Base-by-base conservation (phyloP, 2,888 invertebrate species). In the Trachelus iudaicus region DNA sequence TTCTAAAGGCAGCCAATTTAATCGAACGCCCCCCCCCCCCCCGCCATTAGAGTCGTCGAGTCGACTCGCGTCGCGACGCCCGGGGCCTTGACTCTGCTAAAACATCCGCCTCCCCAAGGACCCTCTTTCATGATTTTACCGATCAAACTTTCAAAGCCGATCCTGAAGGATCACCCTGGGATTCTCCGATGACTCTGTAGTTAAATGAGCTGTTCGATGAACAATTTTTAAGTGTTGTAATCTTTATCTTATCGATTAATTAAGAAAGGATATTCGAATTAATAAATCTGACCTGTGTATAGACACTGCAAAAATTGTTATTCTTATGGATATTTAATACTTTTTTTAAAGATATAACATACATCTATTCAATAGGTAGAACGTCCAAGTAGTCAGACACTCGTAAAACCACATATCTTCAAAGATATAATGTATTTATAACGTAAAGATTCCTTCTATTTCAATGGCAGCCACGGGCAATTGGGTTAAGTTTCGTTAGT, bases 21-120 rank as follows among this genome's bases (percentile, higher is more conserved):
- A 71, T 34, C 33, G 34, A 34, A 71, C 33, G 71, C n/a, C 35
- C 69, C 35, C 12, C 35, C 12, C 35, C 35, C 35, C 73, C 13
- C 34, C 11, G 73, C 71, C 73, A 37, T 77, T 75, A 77, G 37
- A 56, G 34, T 73, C 77, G 31, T 31, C 12, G 31, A 71, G 33
- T 71, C 71, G 71, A 1, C 56, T 23, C 56, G 56, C 56, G 56
- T 56, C 56, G 56, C 56, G 56, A 56, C 56, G 56, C 56, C 23
- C 23, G 23, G 9, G 23, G 23, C 23, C 56, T 56, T 23, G 56
- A 56, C 56, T 56, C 56, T 56, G 56, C 56, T 56, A 9, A 56
- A 56, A 56, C 56, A 23, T 56, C 2, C 56, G 9, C 56, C 23
- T 56, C 56, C 56, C 23, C 15, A 23, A 56, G 56, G 56, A 56